Base-by-base conservation (phyloP, 2,888 invertebrate species). In the Lochmaea capreae region DNA sequence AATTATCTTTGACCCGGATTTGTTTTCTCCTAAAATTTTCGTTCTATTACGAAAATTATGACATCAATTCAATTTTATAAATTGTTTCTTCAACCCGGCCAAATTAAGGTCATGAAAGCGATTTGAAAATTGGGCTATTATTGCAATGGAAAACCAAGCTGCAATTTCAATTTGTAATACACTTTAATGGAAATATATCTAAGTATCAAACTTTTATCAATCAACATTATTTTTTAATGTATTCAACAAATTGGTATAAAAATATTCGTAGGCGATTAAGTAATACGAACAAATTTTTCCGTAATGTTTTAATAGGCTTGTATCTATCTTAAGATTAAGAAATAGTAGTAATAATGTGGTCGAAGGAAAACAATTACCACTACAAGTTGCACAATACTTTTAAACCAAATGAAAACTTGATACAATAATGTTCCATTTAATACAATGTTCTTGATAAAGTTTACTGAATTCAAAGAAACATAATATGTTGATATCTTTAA, bases 201-300 rank as follows among this genome's bases (percentile, higher is more conserved):
- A n/a, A n/a, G n/a, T n/a, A 65, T 65, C 52, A 65, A 22, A 65
- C 46, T 65, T 65, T 52, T 65, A 52, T 65, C 65, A 65, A 65
- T 52, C 46, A 52, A 65, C 65, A 22, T 65, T 49, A 65, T 52
- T 65, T 65, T 52, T 65, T 39, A 65, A 65, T 65, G 49, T 16
- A 14, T n/a, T 14, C 3, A 62, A 42, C 43, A 43, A 43, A 43
- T 43, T 43, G 2, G 26, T 26, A 18, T 26, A 6, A 65, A 22
- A n/a, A 14, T 26, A 49, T 26, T 22, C 49, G 46, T 18, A 49
- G 14, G n/a, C 18, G 5, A 39, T 65, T 65, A 39, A 26, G 65
- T 52, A 65, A 65, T 65, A 22, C n/a, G 16, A n/a, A 22, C 18
- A 18, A 18, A 1, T 33, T 43, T 65, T 65, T 65, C 26, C 65